Evolutionary conservation across 2,888 invertebrate genomes (phyloP), one percentile per base, ranked within the genome.

Genomic region (Sceliomorpha sp.): DNA sequence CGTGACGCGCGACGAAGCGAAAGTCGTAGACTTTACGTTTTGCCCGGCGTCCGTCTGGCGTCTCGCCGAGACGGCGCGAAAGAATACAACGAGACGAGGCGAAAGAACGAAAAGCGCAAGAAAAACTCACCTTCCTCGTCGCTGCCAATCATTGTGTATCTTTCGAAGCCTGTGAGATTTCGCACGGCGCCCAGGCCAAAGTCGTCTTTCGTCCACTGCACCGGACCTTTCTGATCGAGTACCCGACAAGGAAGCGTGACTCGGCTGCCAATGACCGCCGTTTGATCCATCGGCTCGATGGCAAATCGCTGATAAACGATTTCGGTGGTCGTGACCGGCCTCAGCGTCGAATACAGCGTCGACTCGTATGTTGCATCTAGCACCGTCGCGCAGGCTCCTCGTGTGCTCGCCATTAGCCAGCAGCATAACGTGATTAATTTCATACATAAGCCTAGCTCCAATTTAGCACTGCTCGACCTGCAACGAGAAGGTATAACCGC

Each of bases 161-260:
- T 92, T 67, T 97, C 96, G 89, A 95, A 98, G 29, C 96, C 97
- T 64, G 95, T 95, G 62, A 98, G 91, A 79, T 96, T 95, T 73
- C 98, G 91, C 83, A 97, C 96, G 0, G 95, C 93, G 0, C 98
- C 98, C 24, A 99, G 91, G 0, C 98, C 98, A 83, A 98, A 98
- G 84, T 97, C 98, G 83, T 98, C 97, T 84, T 97, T 96, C 59
- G 98, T 98, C 99, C 99, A 99, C 88, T 98, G 98, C 50, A 98
- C 91, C 50, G 94, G 93, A 0, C 98, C 98, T 36, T 92, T 92
- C 88, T 97, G 96, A 84, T 95, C 93, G 85, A 96, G 93, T 14
- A 98, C 96, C 31, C 95, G 91, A 88, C 98, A 98, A 2, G 97
- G 96, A 58, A 98, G 90, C 7, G 97, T 96, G 32, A 97, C 96